Base-by-base conservation (phyloP, 2,797 vertebrate species). In the Tokudaia muenninki region DNA sequence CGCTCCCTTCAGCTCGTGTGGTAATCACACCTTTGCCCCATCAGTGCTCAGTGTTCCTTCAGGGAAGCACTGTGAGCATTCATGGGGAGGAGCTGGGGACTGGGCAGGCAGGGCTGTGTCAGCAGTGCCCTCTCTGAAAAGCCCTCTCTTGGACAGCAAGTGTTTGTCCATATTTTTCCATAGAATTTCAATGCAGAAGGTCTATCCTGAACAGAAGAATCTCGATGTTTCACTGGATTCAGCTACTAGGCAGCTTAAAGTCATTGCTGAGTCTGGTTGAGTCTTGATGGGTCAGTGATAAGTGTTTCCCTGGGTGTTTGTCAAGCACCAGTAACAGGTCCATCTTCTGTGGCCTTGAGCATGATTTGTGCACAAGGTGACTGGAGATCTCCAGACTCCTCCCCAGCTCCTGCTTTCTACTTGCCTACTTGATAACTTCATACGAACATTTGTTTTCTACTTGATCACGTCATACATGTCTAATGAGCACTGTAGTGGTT, bases 181-280 rank as follows among this genome's bases (percentile, higher is more conserved):
- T 87, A 92, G 57, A 83, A 90, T 80, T 82, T 90, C 52, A 70
- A 0, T 77, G 29, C 72, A 86, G 90, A 95, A 61, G 59, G 31
- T 34, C 24, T 82, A 1, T 75, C 72, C 6, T 82, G 82, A 94
- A 63, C 7, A 19, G 19, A 72, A 92, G 61, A 57, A 81, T 87
- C 12, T 1, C 63, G 57, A 80, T 26, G 44, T 34, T 80, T 81
- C 13, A 52, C 41, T 82, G 29, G 77, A 78, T 95, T 52, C 37
- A 44, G 19, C 17, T 24, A 63, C 55, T 67, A 47, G 70, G 19
- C 31, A 63, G 19, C 87, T 91, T 86, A 77, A 65, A 79, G 75
- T 91, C 70, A 67, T 55, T 72, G 47, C 55, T 74, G 7, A 5
- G 6, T 61, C 1, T 70, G 22, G 26, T 94, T 90, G 87, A 11